phyloP scores from a whole-genome alignment of 2,888 invertebrate species.

The Hemistola chrysoprasaria region DNA sequence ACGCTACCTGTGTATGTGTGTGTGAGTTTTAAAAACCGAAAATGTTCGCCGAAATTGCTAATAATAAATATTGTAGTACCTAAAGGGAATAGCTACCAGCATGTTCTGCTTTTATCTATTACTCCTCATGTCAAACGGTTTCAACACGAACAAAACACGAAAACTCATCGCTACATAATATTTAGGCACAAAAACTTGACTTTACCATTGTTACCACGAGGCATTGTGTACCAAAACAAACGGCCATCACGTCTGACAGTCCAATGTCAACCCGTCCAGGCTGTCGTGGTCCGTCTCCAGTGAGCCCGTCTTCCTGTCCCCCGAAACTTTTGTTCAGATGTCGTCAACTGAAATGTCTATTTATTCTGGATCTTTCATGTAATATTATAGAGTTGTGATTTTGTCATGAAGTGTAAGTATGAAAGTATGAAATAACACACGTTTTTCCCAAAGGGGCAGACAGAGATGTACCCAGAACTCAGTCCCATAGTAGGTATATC shows the following conservation, averaged over 20 bases:
- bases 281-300: slow-evolving; percentile 34
- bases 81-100: no score
- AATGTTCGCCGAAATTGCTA: no score
- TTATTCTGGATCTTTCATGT: slow-evolving; percentile 34
- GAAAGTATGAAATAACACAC: slow-evolving; percentile 5
- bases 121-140: no score
- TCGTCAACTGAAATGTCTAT: slow-evolving; percentile 29
- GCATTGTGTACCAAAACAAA: slow-evolving; percentile 31
- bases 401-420: no score
- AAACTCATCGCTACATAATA: slow-evolving; percentile 19
- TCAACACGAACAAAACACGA: no score
- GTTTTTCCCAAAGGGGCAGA: no score
- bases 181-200: slow-evolving; percentile 21
- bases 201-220: slow-evolving; percentile 22
- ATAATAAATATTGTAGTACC: no score
- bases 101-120: no score
- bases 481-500: no score
- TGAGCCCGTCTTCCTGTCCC: slow-evolving; percentile 31
- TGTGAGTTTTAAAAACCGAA: no score
- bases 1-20: no score
- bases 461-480: no score
- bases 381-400: neutral
- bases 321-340: slow-evolving; percentile 37
- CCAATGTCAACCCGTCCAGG: slow-evolving; percentile 36
- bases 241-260: slow-evolving; percentile 31